A percentile compares a stretch with the other conserved stretches of the same genome.
Conservation (phyloP, 2,888 invertebrate genomes). For the Podotricha telesiphe region DNA sequence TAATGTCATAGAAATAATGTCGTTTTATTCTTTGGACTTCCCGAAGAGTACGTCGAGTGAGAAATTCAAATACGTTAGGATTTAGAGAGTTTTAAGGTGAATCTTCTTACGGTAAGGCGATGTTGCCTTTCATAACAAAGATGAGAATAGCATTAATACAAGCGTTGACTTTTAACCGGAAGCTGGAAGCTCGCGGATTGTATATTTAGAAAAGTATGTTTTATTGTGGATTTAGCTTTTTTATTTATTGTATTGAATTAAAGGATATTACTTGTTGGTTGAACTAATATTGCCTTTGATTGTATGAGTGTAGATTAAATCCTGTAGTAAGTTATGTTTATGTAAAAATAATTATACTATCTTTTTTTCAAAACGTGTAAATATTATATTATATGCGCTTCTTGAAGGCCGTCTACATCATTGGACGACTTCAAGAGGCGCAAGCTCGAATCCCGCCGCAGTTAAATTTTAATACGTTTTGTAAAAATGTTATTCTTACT, state of each 20-base stretch:
- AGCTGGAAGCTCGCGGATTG: not conserved
- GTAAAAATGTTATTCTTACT: too few relatives aligned
- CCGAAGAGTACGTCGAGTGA: constrained; percentile 53
- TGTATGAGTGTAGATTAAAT: too few relatives aligned
- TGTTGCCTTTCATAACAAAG: constrained; percentile 24
- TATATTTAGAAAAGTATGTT: not conserved
- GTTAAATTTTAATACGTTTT: too few relatives aligned
- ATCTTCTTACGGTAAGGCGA: constrained; percentile 23
- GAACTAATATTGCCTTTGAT: too few relatives aligned
- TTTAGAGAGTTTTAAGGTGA: constrained; percentile 57
- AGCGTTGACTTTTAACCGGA: not conserved
- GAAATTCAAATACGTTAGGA: constrained; percentile 66
- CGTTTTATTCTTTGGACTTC: constrained; percentile 48
- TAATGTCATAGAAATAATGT: constrained; percentile 47
- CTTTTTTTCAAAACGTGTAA: too few relatives aligned
- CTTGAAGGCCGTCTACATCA: too few relatives aligned
- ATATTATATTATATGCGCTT: too few relatives aligned
- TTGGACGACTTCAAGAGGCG: too few relatives aligned
- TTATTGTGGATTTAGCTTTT: not conserved
- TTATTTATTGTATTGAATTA: not conserved
- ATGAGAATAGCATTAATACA: constrained; percentile 10
- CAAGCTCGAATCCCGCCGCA: too few relatives aligned
- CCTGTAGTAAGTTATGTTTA: too few relatives aligned
- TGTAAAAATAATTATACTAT: too few relatives aligned
- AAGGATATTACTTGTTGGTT: too few relatives aligned